Evolutionary conservation across 2,797 vertebrate species (phyloP), one percentile per base, ranked within the genome.

Genomic region (Gymnothorax reevesii): DNA sequence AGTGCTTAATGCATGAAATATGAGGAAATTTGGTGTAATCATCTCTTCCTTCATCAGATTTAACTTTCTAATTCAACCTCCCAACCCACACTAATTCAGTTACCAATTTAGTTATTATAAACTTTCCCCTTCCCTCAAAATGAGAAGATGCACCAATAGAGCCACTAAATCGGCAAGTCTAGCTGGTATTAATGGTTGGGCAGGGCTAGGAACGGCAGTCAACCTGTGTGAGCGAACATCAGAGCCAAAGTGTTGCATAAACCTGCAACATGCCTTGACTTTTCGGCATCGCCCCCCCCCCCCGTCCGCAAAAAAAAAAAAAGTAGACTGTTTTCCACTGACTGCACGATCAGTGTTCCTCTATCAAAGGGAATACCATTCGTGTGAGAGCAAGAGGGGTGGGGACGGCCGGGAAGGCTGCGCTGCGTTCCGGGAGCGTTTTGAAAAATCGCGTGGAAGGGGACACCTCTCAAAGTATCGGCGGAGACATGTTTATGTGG

Each of bases 381-480:
- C 25, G 17, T 25, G 64, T 25, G 52, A 85, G n/a, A 2, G 55
- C 60, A 55, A 52, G 60, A 52, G 5, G 49, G 57, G 20, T 83
- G 33, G 84, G 3, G 69, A 83, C 33, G 27, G 69, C 33, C 79
- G 62, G 42, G 69, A 64, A 60, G 83, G 22, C 59, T 49, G 49
- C 17, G 9, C 60, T 27, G 42, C 75, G 27, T 64, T 82, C 71
- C 86, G 12, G 52, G 82, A 73, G 4, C 42, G 83, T n/a, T 59
- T 20, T 57, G 79, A 79, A 52, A 80, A 87, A 59, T 33, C 55
- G 57, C 42, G 64, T 87, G 64, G 86, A 75, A 83, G 69, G 73
- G 49, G 57, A 52, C 2, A 27, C 8, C 42, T 85, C 84, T 80
- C 84, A 15, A 17, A 83, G 69, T n/a, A 4, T 54, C 80, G 55